Evolutionary conservation across 2,888 invertebrate genomes (phyloP).

Genomic region (Antitype chi): DNA sequence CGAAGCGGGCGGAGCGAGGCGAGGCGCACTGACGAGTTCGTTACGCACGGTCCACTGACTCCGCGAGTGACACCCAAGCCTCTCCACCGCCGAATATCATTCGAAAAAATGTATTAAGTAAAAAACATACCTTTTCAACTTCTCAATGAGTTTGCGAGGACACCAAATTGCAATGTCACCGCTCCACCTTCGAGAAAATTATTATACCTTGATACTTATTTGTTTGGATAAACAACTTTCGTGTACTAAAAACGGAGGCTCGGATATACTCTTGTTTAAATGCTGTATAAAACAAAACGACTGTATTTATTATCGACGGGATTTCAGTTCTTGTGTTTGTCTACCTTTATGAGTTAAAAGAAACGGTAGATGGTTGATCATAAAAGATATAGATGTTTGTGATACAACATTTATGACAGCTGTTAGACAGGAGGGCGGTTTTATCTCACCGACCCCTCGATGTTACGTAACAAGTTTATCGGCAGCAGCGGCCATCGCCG

Average conservation of each 20-base stretch:
- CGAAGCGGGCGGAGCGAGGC: conserved; percentile 57
- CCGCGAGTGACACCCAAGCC: conserved; percentile 85
- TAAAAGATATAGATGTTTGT: conserved; percentile 64
- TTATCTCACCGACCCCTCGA: conserved; percentile 54
- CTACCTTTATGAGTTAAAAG: conserved; percentile 61
- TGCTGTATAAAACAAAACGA: conserved; percentile 58
- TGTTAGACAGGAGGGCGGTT: conserved; percentile 52
- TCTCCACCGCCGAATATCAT: conserved; percentile 83
- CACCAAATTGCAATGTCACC: conserved; percentile 74
- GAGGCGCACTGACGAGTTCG: conserved; percentile 81
- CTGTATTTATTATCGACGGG: conserved; percentile 58
- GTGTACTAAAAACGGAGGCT: conserved; percentile 30
- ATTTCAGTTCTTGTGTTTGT: conserved; percentile 52
- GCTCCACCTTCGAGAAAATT: conserved; percentile 70
- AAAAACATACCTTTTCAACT: conserved; percentile 84
- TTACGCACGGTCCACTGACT: conserved; percentile 86
- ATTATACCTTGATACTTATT: conserved; percentile 56
- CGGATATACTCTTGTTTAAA: conserved; percentile 45
- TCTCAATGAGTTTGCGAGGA: conserved; percentile 78
- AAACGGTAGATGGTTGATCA: conserved; percentile 43
- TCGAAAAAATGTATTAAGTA: conserved; percentile 84
- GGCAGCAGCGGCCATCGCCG: conserved; percentile 52
- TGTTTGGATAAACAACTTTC: conserved; percentile 47
- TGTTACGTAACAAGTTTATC: conserved; percentile 63
- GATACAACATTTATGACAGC: conserved; percentile 64